phyloP scores from a whole-genome alignment of 92 coral and sea anemone species.

The Umimayanthus kanabou region DNA sequence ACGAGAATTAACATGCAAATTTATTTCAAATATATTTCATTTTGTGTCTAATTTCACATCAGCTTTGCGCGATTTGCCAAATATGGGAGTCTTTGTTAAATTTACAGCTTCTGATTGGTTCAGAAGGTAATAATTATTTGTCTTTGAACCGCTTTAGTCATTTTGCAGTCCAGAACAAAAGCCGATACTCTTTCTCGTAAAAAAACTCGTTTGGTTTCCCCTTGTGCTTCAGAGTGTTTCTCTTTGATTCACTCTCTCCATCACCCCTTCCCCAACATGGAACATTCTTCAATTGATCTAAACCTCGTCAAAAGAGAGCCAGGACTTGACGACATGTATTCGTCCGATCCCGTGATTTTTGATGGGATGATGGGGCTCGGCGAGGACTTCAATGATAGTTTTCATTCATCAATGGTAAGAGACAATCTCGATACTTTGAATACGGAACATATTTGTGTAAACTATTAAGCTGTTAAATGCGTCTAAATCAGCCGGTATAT shows the following conservation, averaged over 20 bases:
- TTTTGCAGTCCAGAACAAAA: conserved; percentile 72
- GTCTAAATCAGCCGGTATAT: conserved; percentile 17
- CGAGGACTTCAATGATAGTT: conserved; percentile 81
- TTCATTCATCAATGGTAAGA: conserved; percentile 65
- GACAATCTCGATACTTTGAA: neutral
- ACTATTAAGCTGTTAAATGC: conserved; percentile 14
- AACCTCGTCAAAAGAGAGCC: conserved; percentile 89
- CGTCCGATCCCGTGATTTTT: conserved; percentile 76
- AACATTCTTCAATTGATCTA: conserved; percentile 77
- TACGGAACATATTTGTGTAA: conserved; percentile 4
- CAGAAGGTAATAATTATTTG: conserved; percentile 45
- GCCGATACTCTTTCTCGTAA: conserved; percentile 45
- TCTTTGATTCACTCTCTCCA: conserved; percentile 14
- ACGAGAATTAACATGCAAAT: conserved; percentile 50
- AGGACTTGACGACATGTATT: conserved; percentile 71
- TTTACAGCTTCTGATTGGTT: conserved; percentile 66
- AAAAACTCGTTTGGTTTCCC: conserved; percentile 39
- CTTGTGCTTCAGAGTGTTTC: conserved; percentile 34
- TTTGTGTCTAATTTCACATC: conserved; percentile 61
- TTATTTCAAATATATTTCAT: conserved; percentile 30
- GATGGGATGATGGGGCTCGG: conserved; percentile 78
- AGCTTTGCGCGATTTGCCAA: conserved; percentile 50
- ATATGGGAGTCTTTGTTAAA: conserved; percentile 52
- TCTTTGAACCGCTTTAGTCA: conserved; percentile 44
- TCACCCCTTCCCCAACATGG: conserved; percentile 60